Evolutionary conservation across 2,888 invertebrate genomes (phyloP).

Genomic region (Tipula confusa): DNA sequence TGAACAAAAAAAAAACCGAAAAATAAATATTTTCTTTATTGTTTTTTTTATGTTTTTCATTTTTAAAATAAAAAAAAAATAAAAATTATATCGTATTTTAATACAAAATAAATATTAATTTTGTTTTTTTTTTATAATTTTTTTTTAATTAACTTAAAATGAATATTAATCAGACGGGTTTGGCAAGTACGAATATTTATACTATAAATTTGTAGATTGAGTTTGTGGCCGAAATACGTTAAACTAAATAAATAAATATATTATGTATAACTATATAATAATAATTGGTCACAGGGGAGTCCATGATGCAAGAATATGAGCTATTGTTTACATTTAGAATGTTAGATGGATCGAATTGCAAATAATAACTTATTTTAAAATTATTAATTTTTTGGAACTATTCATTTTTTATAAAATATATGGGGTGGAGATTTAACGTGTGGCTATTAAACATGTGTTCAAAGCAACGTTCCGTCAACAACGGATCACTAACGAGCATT

Average conservation of each 20-base stretch:
- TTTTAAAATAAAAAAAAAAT: neutral
- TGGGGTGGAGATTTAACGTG: no score
- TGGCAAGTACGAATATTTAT: neutral
- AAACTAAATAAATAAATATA: neutral
- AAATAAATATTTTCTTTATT: neutral
- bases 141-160: constrained; percentile 12
- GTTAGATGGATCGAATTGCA: neutral
- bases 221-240: neutral
- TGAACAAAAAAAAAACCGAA: neutral
- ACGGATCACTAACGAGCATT: no score
- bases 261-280: neutral
- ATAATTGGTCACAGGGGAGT: neutral
- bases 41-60: neutral
- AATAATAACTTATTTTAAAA: no score
- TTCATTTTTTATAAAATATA: no score
- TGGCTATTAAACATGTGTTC: no score
- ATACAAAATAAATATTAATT: neutral
- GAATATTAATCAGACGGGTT: neutral
- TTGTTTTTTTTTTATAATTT: neutral
- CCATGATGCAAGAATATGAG: neutral
- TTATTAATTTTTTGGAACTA: no score
- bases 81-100: neutral
- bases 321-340: neutral
- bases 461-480: no score
- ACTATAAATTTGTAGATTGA: neutral